Conservation (phyloP, 2,797 vertebrate species). For the Sebastes diploproa region DNA sequence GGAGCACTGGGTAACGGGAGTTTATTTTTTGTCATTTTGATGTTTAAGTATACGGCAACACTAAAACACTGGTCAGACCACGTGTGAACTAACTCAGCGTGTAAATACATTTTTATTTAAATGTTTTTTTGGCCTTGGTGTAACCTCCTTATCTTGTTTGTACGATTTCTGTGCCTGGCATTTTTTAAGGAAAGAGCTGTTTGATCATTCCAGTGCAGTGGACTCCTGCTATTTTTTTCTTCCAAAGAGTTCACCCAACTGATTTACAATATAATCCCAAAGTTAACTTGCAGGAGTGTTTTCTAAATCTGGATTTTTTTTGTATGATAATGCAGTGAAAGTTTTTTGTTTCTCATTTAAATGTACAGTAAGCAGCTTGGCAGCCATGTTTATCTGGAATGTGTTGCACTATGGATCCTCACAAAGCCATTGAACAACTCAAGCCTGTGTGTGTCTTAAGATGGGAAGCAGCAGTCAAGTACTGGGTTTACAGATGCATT, state of each 20-base stretch:
- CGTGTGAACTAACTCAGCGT: slow-evolving; percentile 60
- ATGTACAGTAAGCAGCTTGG: slow-evolving; percentile 46
- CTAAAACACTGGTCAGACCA: slow-evolving; percentile 78
- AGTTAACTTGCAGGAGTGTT: slow-evolving; percentile 28
- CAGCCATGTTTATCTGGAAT: slow-evolving; percentile 54
- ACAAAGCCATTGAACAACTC: slow-evolving; percentile 78
- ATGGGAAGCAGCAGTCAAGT: slow-evolving; percentile 35
- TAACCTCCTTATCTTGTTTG: slow-evolving; percentile 59
- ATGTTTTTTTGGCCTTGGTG: slow-evolving; percentile 56
- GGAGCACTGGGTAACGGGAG: slow-evolving; percentile 14
- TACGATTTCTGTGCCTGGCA: slow-evolving; percentile 62
- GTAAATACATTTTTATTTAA: slow-evolving; percentile 77
- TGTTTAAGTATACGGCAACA: slow-evolving; percentile 71
- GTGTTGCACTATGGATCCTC: slow-evolving; percentile 74
- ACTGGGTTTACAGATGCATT: slow-evolving; percentile 52
- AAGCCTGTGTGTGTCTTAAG: slow-evolving; percentile 51
- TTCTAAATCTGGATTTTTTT: slow-evolving; percentile 41
- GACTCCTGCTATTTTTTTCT: slow-evolving; percentile 41
- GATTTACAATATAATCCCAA: slow-evolving; percentile 43
- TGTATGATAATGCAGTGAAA: slow-evolving; percentile 42
- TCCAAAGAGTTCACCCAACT: slow-evolving; percentile 57
- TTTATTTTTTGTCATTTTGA: slow-evolving; percentile 43
- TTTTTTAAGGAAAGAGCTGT: slow-evolving; percentile 41
- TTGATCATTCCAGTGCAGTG: slow-evolving; percentile 69
- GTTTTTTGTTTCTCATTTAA: slow-evolving; percentile 1